Evolutionary conservation across 2,113 vertebrate genomes (phyloP).

Genomic region (Pteruthius melanotis): DNA sequence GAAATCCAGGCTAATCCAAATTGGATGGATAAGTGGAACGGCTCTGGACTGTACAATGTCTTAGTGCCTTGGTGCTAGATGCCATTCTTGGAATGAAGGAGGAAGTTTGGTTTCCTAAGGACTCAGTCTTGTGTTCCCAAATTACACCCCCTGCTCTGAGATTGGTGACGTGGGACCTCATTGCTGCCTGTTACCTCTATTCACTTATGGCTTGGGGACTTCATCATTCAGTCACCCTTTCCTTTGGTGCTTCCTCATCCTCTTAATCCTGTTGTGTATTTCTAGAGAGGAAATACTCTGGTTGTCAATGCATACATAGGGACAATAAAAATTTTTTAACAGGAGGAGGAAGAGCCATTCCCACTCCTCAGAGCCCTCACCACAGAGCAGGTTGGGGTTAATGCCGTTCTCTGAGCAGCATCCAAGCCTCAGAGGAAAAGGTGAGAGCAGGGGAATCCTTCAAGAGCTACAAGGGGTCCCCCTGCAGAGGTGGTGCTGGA

Average conservation of each 20-base stretch:
- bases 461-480: neutral
- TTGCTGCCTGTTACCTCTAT: neutral
- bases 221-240: neutral
- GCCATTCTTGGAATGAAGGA: neutral
- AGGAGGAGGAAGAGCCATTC: neutral
- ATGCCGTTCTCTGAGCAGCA: neutral
- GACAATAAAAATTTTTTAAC: neutral
- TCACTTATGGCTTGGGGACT: neutral
- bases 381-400: neutral
- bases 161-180: fast-evolving
- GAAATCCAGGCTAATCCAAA: neutral
- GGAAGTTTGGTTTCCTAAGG: neutral
- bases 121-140: neutral
- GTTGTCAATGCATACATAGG: neutral
- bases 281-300: neutral
- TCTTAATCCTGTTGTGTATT: neutral
- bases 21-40: neutral
- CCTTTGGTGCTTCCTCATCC: neutral
- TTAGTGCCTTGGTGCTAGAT: neutral
- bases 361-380: neutral
- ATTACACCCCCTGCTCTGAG: neutral
- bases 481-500: neutral
- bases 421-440: neutral
- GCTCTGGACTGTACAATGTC: neutral
- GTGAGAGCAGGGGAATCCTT: neutral